Evolutionary conservation across 1,140 invertebrate species (phyloP), one percentile per base, ranked within the genome.

Genomic region (Ceratosolen fusciceps): DNA sequence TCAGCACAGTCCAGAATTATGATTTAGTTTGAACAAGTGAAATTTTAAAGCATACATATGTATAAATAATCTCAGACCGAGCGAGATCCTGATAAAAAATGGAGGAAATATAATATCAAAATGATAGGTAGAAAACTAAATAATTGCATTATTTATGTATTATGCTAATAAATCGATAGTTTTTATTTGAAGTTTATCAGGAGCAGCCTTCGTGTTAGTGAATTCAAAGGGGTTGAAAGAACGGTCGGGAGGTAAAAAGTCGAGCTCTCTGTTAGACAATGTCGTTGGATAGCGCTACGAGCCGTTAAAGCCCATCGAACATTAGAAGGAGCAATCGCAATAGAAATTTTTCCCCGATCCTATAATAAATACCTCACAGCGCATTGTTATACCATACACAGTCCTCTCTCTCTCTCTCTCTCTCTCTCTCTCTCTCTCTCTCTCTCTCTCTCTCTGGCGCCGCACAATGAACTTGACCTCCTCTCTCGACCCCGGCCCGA

Each of bases 331-430:
- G 12, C 9, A 19, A 52, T 52, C 49, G 49, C 3, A 52, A 37
- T 37, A 34, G 39, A n/a, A 29, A 47, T 70, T 70, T 70, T 70
- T 70, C 39, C 39, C 1, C 34, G 8, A 9, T 14, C 0, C 39
- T 39, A 34, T 49, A 54, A 72, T n/a, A n/a, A n/a, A n/a, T 72
- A 54, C 47, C 72, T 60, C 43, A 58, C n/a, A 54, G 72, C 52
- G 54, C 54, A 60, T 74, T 74, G 72, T 74, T 60, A 74, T 39
- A 31, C 54, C 21, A 34, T 26, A n/a, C 31, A 43, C 39, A 74
- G 56, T 49, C 21, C 58, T 37, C 43, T 71, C 43, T n/a, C n/a
- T n/a, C n/a, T n/a, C n/a, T n/a, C n/a, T n/a, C n/a, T n/a, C n/a
- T n/a, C n/a, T n/a, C n/a, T n/a, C n/a, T n/a, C n/a, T n/a, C n/a